Evolutionary conservation across 1,140 invertebrate genomes (phyloP).

Genomic region (Cydia amplana): DNA sequence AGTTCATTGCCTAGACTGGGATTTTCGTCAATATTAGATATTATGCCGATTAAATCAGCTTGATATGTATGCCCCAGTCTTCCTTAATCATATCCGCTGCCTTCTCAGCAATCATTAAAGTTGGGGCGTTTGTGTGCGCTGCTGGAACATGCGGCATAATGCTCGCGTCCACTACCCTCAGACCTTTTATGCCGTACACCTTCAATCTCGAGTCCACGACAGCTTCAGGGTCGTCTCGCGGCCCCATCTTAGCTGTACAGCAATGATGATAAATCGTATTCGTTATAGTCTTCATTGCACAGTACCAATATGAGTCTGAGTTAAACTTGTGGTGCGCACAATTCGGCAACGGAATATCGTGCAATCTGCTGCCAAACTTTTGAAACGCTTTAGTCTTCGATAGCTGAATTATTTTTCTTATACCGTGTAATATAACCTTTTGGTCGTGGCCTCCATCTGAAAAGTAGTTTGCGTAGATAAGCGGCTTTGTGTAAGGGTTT

Average conservation of each 20-base stretch:
- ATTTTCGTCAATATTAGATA: not conserved
- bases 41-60: not conserved
- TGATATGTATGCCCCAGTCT: conserved; percentile 63
- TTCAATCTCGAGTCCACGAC: conserved; percentile 85
- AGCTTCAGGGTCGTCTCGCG: conserved; percentile 80
- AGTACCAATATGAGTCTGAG: conserved; percentile 86
- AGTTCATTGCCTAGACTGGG: not conserved
- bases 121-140: conserved; percentile 81
- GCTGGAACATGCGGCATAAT: conserved; percentile 83
- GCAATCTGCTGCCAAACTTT: conserved; percentile 80
- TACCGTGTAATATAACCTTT: conserved; percentile 80
- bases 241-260: conserved; percentile 92
- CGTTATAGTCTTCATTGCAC: conserved; percentile 83
- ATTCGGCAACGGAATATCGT: conserved; percentile 80
- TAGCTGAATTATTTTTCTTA: conserved; percentile 80
- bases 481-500: conserved; percentile 87
- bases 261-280: conserved; percentile 88
- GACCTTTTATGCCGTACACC: conserved; percentile 82
- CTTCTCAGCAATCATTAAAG: conserved; percentile 83
- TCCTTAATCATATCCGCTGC: conserved; percentile 81
- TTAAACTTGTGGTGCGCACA: conserved; percentile 81
- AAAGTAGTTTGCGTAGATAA: conserved; percentile 90
- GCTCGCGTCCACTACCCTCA: conserved; percentile 87
- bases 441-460: conserved; percentile 81
- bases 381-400: conserved; percentile 80